A percentile compares a stretch with the other conserved stretches of the same genome.
phyloP scores from a whole-genome alignment of 2,113 vertebrate species.

The Zosterops lateralis region DNA sequence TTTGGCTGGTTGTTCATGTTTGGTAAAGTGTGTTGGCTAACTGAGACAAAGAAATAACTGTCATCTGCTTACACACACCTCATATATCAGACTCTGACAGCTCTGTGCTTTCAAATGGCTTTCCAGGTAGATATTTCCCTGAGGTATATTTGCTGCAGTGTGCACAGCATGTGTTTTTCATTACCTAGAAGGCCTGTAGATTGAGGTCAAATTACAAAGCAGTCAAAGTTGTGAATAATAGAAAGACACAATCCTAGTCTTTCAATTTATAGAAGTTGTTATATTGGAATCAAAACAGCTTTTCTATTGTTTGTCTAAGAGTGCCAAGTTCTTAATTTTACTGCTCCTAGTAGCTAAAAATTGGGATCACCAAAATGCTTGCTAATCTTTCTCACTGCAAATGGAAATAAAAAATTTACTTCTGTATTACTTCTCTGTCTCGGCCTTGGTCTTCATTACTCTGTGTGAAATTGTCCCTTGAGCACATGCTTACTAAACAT shows the following conservation, averaged over 20 bases:
- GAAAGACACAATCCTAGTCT: background rate
- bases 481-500: conserved; percentile 15
- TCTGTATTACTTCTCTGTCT: background rate
- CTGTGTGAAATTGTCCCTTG: background rate
- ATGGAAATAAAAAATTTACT: background rate
- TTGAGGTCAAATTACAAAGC: background rate
- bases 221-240: background rate
- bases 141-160: background rate
- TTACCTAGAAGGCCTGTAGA: background rate
- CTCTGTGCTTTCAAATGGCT: background rate
- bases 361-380: background rate
- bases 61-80: background rate
- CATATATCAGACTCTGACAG: background rate
- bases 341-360: background rate
- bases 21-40: background rate
- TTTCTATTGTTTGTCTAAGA: background rate
- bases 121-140: background rate
- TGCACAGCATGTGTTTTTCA: background rate
- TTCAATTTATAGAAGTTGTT: background rate
- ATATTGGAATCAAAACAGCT: background rate
- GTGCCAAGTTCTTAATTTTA: background rate
- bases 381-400: background rate
- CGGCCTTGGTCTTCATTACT: background rate
- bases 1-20: background rate
- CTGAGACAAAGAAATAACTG: background rate